Evolutionary conservation across 1,140 invertebrate genomes (phyloP).

Genomic region (Vollenhovia emeryi): DNA sequence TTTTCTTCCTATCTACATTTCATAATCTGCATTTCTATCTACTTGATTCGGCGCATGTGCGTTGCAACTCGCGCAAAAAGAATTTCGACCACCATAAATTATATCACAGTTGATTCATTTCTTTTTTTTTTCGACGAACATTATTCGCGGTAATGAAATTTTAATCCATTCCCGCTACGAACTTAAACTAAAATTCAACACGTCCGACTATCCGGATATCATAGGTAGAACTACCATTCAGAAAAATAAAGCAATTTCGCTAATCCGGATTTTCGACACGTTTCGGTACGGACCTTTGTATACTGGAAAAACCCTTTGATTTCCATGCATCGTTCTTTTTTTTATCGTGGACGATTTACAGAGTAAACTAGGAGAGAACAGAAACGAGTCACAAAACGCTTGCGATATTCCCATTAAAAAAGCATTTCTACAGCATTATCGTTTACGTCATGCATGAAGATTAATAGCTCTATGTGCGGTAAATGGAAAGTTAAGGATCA

Average conservation of each 20-base stretch:
- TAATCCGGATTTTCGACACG: background rate
- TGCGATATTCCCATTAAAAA: slow-evolving; percentile 42
- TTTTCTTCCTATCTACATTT: background rate
- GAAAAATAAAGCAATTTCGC: background rate
- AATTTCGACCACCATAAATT: background rate
- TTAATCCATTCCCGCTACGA: background rate
- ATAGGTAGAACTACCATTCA: background rate
- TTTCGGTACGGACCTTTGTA: background rate
- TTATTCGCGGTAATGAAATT: background rate
- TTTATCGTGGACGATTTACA: slow-evolving; percentile 6
- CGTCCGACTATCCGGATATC: background rate
- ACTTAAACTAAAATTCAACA: background rate
- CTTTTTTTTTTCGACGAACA: background rate
- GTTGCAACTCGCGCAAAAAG: background rate
- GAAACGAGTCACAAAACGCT: background rate
- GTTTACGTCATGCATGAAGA: slow-evolving; percentile 45
- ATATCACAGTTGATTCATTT: background rate
- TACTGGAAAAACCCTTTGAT: background rate
- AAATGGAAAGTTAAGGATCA: slow-evolving; percentile 50
- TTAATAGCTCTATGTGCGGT: slow-evolving; percentile 15
- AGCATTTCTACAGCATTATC: slow-evolving; percentile 38
- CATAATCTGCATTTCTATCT: background rate
- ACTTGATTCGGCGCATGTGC: background rate
- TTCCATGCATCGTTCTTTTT: slow-evolving; percentile 12
- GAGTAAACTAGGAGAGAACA: background rate